Evolutionary conservation across 2,888 invertebrate genomes (phyloP).

Genomic region (Metopia argyrocephala): DNA sequence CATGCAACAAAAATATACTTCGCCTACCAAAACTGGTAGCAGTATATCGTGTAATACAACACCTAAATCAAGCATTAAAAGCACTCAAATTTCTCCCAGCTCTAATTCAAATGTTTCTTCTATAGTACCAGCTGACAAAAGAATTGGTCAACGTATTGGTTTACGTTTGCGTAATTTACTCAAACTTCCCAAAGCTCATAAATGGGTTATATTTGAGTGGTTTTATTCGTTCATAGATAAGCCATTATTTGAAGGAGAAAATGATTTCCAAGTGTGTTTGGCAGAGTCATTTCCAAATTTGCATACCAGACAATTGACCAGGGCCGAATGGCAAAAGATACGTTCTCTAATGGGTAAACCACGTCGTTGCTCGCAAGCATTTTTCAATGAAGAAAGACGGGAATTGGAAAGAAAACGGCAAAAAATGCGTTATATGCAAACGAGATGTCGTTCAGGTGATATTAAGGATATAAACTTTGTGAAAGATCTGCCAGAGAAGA

Average conservation of each 20-base stretch:
- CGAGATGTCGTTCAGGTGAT: slow-evolving; percentile 88
- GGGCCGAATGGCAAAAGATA: slow-evolving; percentile 97
- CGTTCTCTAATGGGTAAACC: slow-evolving; percentile 98
- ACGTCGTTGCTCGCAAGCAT: slow-evolving; percentile 94
- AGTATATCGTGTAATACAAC: slow-evolving; percentile 56
- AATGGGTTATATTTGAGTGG: slow-evolving; percentile 99
- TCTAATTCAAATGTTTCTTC: slow-evolving; percentile 40
- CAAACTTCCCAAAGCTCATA: slow-evolving; percentile 98
- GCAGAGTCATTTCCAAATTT: slow-evolving; percentile 96
- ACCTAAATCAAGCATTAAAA: slow-evolving; percentile 63
- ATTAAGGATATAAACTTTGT: slow-evolving; percentile 83
- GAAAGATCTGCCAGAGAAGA: slow-evolving; percentile 95
- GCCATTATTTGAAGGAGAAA: slow-evolving; percentile 95
- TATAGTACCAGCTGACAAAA: slow-evolving; percentile 85
- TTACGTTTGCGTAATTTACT: slow-evolving; percentile 93
- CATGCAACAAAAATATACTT: slow-evolving; percentile 43
- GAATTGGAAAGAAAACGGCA: slow-evolving; percentile 94
- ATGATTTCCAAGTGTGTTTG: slow-evolving; percentile 94
- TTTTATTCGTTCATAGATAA: slow-evolving; percentile 99
- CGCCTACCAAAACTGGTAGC: slow-evolving; percentile 53
- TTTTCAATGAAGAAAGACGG: slow-evolving; percentile 95
- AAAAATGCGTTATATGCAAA: slow-evolving; percentile 94
- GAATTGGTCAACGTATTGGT: slow-evolving; percentile 93
- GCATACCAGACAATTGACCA: slow-evolving; percentile 88
- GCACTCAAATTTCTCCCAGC: slow-evolving; percentile 50